phyloP scores from a whole-genome alignment of 2,888 invertebrate species.

The Oxystoma pomonae region DNA sequence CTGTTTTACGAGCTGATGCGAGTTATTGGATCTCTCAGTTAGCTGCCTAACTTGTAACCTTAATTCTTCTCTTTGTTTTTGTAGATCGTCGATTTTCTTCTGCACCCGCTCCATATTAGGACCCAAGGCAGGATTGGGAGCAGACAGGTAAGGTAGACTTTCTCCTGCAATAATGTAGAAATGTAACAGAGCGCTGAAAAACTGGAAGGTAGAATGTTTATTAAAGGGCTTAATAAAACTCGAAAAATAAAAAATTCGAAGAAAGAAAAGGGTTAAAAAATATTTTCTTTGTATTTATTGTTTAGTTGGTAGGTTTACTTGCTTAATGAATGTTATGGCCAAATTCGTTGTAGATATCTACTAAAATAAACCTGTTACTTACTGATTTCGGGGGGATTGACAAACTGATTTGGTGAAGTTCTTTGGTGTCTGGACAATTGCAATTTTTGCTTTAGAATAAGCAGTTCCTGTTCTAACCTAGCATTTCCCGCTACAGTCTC shows the following conservation, averaged over 20 bases:
- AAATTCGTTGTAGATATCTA: no score
- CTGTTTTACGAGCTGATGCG: constrained; percentile 37
- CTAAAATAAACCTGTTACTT: background rate
- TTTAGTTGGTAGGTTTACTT: no score
- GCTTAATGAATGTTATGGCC: no score
- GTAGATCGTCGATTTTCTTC: constrained; percentile 78
- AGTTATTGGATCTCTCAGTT: constrained; percentile 71
- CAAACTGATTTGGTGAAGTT: constrained; percentile 43
- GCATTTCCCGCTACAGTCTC: constrained; percentile 90
- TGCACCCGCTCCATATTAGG: constrained; percentile 82
- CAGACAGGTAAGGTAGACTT: constrained; percentile 49
- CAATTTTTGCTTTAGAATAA: constrained; percentile 78
- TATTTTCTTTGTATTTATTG: no score
- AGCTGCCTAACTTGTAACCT: constrained; percentile 82
- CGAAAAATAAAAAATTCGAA: background rate
- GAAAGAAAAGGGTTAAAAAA: background rate
- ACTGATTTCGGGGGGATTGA: constrained; percentile 40
- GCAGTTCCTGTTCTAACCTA: constrained; percentile 80
- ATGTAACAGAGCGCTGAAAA: no score
- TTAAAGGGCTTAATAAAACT: background rate
- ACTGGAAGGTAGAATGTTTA: no score
- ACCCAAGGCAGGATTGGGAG: constrained; percentile 65
- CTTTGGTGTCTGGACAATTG: constrained; percentile 63
- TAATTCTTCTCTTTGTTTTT: constrained; percentile 79
- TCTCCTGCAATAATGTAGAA: constrained; percentile 40